Conservation (phyloP, 2,888 invertebrate genomes). For the Hirtodrosophila trivittata region DNA sequence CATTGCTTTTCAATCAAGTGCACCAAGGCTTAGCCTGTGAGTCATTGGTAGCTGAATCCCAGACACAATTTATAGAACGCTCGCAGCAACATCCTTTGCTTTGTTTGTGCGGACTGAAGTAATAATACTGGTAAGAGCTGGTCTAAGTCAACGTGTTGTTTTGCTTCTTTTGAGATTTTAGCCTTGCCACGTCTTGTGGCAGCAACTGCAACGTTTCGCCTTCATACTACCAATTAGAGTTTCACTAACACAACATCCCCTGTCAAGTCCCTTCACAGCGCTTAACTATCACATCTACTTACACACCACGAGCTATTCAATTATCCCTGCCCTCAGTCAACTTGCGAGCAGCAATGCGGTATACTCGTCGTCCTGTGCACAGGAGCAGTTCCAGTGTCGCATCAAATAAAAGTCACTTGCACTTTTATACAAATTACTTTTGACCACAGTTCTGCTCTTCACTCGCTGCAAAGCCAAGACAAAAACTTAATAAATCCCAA, state of each 20-base stretch:
- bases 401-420: constrained; percentile 72
- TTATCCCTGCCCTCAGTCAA: constrained; percentile 40
- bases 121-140: constrained; percentile 22
- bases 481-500: constrained; percentile 63
- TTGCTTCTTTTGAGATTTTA: constrained; percentile 11
- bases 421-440: constrained; percentile 76
- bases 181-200: constrained; percentile 1
- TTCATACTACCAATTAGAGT: constrained; percentile 43
- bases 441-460: constrained; percentile 33
- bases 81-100: neutral
- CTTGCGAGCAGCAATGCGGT: neutral
- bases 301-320: constrained; percentile 50
- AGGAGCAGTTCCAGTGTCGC: constrained; percentile 45
- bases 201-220: constrained; percentile 1
- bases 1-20: neutral
- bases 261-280: neutral
- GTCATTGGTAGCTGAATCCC: neutral
- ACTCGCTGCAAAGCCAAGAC: constrained; percentile 22
- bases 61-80: constrained; percentile 10
- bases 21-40: neutral
- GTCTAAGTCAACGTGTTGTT: neutral
- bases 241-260: constrained; percentile 1
- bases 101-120: constrained; percentile 14
- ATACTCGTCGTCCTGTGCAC: constrained; percentile 7
- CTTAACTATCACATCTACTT: constrained; percentile 22